Evolutionary conservation across 2,797 vertebrate species (phyloP), one percentile per base, ranked within the genome.

Genomic region (Lagorchestes hirsutus): DNA sequence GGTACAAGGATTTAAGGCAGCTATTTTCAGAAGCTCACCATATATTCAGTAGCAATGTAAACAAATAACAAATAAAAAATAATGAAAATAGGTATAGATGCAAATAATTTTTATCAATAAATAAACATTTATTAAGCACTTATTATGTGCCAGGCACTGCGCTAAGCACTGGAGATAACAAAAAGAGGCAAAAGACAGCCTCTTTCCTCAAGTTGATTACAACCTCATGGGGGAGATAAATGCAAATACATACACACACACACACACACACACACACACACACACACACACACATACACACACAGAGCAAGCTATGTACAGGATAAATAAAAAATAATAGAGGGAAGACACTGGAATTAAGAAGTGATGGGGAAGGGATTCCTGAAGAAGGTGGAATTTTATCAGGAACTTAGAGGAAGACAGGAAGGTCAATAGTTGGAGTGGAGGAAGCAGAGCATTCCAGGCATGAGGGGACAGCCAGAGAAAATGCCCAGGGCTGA

Each of bases 11-110:
- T 52, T n/a, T 57, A 54, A 0, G 3, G 96, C 0, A 55, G 8
- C 50, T 34, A 2, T 40, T 9, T 34, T 46, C 55, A 22, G 90
- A 31, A 90, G 27, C 87, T 93, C 92, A 91, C 28, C 56, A 91
- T 28, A 46, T 24, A 91, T 54, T 46, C 90, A 54, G 93, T 29
- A 93, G 90, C 96, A 93, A 91, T 67, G 93, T 74, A 95, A 95
- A 95, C 55, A 96, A 91, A n/a, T 5, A 34, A 91, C 54, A 62
- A 92, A n/a, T 29, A 92, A 91, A 94, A 55, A 95, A 40, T 1
- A 58, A 40, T 62, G 62, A 87, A 87, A 94, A 57, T 0, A 22
- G 5, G 50, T 50, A 67, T 16, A 4, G 4, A 67, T 67, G 62
- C 92, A 93, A 67, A 34, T 67, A 34, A n/a, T n/a, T 67, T 67